A percentile compares a stretch with the other conserved stretches of the same genome.
Conservation (phyloP, 2,113 vertebrate genomes). For the Corythaixoides concolor region DNA sequence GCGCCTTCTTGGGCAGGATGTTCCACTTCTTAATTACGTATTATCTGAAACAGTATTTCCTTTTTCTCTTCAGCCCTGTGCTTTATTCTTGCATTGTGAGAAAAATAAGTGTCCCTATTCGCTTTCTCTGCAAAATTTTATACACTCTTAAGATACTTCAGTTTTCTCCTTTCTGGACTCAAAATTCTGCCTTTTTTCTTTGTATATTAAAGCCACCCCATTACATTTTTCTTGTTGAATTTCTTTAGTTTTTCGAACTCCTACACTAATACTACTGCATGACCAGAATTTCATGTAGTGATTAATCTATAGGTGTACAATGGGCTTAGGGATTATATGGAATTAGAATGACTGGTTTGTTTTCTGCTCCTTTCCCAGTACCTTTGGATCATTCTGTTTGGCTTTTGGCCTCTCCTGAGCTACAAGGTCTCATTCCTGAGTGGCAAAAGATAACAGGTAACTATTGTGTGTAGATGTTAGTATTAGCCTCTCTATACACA, state of each 20-base stretch:
- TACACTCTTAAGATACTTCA: neutral
- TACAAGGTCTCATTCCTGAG: neutral
- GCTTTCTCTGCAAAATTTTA: neutral
- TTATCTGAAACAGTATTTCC: neutral
- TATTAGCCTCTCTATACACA: neutral
- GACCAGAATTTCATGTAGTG: neutral
- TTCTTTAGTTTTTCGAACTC: neutral
- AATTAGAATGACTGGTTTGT: neutral
- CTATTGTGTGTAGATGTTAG: neutral
- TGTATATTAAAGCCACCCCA: neutral
- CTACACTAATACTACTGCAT: neutral
- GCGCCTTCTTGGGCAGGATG: neutral
- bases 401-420: neutral
- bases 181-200: neutral
- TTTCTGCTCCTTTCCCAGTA: neutral
- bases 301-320: neutral
- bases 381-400: neutral
- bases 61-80: neutral
- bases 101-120: neutral
- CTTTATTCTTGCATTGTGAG: neutral
- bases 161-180: neutral
- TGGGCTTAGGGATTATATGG: neutral
- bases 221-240: neutral
- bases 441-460: neutral
- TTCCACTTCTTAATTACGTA: neutral